These are phyloP conservation scores for Phortica okadai DNA, from an alignment of 2,888 invertebrate genomes.

Conservation along the genomic window DNA sequence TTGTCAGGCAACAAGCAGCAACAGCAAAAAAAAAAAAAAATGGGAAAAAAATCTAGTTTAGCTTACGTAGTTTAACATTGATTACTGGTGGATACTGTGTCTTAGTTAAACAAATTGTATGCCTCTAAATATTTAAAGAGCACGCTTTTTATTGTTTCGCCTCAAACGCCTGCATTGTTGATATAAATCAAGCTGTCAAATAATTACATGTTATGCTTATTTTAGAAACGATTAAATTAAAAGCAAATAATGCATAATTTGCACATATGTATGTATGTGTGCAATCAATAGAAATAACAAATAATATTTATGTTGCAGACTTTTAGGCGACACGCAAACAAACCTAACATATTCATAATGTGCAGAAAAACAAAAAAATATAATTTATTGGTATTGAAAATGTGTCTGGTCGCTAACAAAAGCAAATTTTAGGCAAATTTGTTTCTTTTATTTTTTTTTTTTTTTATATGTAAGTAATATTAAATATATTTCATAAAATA, in stretches of 20 bases:
- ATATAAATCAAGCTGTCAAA: constrained; percentile 7
- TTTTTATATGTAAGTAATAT: neutral
- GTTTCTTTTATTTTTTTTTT: neutral
- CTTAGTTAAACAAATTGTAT: no score
- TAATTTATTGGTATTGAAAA: neutral
- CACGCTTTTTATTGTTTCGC: neutral
- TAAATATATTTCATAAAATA: constrained; percentile 1
- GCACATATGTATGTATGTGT: neutral
- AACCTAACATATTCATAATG: neutral
- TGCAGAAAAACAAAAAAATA: neutral
- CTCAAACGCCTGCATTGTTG: constrained; percentile 2
- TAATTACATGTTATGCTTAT: neutral
- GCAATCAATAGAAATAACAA: neutral
- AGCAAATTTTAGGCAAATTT: neutral
- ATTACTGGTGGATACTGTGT: no score
- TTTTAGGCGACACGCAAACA: neutral
- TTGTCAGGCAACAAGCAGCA: no score
- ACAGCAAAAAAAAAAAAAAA: no score
- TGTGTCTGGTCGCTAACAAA: neutral
- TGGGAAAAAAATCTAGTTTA: no score
- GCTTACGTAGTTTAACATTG: no score
- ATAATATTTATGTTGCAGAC: neutral
- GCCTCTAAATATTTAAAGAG: no score
- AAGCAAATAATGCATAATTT: neutral
- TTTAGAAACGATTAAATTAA: constrained; percentile 5